Conservation (phyloP, 2,113 vertebrate genomes). For the Asarcornis scutulata region DNA sequence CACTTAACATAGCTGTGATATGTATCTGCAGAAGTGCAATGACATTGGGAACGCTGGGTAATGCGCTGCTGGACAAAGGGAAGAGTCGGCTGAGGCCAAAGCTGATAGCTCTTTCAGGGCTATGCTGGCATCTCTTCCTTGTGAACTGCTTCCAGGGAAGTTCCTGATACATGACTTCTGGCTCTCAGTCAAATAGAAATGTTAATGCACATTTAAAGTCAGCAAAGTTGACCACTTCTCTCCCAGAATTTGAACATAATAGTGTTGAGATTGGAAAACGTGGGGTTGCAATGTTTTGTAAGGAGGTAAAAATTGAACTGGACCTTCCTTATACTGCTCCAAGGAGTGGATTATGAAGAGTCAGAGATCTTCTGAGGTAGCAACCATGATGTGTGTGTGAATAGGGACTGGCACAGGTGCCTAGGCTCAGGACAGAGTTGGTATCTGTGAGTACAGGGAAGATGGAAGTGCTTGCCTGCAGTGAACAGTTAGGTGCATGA, state of each 20-base stretch:
- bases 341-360: not conserved
- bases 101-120: not conserved
- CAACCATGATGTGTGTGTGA: accelerated
- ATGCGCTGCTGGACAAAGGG: not conserved
- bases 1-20: not conserved
- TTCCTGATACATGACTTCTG: not conserved
- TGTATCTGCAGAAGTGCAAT: not conserved
- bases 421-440: not conserved
- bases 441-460: not conserved
- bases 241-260: not conserved
- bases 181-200: not conserved
- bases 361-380: not conserved
- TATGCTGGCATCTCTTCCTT: not conserved
- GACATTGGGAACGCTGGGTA: not conserved
- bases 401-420: not conserved
- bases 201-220: not conserved
- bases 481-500: not conserved
- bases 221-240: not conserved
- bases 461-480: not conserved
- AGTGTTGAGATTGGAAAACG: not conserved
- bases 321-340: not conserved
- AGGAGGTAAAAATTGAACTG: not conserved
- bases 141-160: not conserved
- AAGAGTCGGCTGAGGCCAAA: not conserved
- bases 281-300: not conserved